A percentile compares a stretch with the other conserved stretches of the same genome.
phyloP scores from a whole-genome alignment of 2,113 vertebrate species.

The Nannospalax galili region DNA sequence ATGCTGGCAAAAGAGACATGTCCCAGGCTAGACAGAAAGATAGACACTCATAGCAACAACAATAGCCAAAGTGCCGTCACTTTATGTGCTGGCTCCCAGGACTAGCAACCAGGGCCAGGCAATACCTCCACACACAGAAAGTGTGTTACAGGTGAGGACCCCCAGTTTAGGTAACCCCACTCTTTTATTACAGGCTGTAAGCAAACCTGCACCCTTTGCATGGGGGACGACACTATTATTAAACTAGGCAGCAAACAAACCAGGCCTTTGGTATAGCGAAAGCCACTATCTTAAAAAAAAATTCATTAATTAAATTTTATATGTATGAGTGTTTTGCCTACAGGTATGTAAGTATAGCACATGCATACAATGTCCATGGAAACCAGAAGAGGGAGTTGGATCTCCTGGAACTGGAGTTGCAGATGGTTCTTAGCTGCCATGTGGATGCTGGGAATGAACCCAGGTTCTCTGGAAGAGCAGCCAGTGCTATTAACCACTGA shows the following conservation, averaged over 20 bases:
- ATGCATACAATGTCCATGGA: too few relatives aligned
- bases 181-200: not conserved
- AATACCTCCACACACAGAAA: not conserved
- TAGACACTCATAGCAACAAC: not conserved
- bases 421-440: too few relatives aligned
- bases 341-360: too few relatives aligned
- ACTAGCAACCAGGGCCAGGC: not conserved
- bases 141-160: not conserved
- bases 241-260: not conserved
- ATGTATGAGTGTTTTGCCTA: too few relatives aligned
- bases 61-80: not conserved
- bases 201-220: not conserved
- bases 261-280: not conserved
- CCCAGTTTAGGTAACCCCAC: not conserved
- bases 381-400: too few relatives aligned
- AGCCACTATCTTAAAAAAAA: too few relatives aligned
- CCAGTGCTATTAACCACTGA: too few relatives aligned
- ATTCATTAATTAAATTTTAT: too few relatives aligned
- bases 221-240: not conserved
- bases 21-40: not conserved
- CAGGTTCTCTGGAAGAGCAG: too few relatives aligned
- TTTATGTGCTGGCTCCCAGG: not conserved
- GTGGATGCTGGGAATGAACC: too few relatives aligned
- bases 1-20: not conserved
- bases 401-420: too few relatives aligned